A percentile compares a stretch with the other conserved stretches of the same genome.
These are phyloP conservation scores for Hyperopisus bebe DNA, from an alignment of 2,113 vertebrate species.

Conservation along the genomic window DNA sequence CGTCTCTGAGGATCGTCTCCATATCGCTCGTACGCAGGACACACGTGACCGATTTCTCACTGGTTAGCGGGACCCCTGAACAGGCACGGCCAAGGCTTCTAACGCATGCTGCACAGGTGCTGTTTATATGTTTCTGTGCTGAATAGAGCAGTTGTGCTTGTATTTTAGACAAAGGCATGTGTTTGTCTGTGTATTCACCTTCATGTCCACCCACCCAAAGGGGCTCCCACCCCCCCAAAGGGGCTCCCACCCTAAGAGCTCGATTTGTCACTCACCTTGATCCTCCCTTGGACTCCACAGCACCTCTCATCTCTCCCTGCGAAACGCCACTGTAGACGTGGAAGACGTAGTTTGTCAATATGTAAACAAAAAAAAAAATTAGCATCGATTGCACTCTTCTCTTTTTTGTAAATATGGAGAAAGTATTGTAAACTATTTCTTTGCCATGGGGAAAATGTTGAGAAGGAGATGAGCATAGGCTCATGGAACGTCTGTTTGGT, in stretches of 20 bases:
- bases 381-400: slow-evolving; percentile 68
- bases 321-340: slow-evolving; percentile 59
- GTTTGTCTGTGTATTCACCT: background rate
- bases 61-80: background rate
- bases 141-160: background rate
- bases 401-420: slow-evolving; percentile 81
- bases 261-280: background rate
- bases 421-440: slow-evolving; percentile 88
- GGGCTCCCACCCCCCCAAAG: background rate
- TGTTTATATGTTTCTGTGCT: background rate
- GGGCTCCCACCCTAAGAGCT: background rate
- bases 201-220: background rate
- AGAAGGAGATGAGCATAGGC: slow-evolving; percentile 44
- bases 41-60: background rate
- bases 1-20: background rate
- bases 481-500: slow-evolving; percentile 68
- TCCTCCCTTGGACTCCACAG: slow-evolving; percentile 9
- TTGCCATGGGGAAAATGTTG: slow-evolving; percentile 53
- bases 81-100: background rate
- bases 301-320: slow-evolving; percentile 35
- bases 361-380: slow-evolving; percentile 61
- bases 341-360: slow-evolving; percentile 80
- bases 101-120: background rate
- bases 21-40: background rate
- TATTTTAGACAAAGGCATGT: background rate